phyloP scores from a whole-genome alignment of 2,888 invertebrate genomes.

The Disparrhopalites patrizii region DNA sequence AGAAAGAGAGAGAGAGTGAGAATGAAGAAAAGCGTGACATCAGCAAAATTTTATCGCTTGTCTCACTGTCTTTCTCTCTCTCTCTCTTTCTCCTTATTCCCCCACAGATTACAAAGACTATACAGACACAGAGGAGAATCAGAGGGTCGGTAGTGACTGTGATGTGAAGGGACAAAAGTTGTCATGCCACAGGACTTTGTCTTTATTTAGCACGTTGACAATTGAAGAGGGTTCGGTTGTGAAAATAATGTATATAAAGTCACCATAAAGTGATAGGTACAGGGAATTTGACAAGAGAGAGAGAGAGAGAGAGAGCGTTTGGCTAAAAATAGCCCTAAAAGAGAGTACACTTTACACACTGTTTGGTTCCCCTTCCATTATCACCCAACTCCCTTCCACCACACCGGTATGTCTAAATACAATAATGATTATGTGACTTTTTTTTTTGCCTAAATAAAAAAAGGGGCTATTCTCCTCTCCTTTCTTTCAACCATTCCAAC shows the following conservation, averaged over 20 bases:
- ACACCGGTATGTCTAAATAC: too few species aligned
- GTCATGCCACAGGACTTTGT: constrained; percentile 28
- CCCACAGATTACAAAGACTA: not conserved
- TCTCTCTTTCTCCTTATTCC: not conserved
- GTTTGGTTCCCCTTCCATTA: too few species aligned
- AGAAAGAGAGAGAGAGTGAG: constrained; percentile 3
- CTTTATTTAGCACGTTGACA: constrained; percentile 22
- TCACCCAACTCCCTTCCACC: constrained; percentile 15
- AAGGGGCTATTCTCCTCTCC: constrained; percentile 9
- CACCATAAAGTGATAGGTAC: too few species aligned
- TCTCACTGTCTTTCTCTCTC: not conserved
- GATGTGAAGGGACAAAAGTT: constrained; percentile 5
- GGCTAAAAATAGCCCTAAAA: constrained; percentile 20
- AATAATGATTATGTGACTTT: constrained; percentile 12
- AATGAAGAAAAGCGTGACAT: constrained; percentile 39
- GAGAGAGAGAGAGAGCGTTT: too few species aligned
- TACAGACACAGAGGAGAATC: not conserved
- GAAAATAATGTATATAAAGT: too few species aligned
- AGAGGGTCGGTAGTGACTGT: not conserved
- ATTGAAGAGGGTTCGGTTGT: too few species aligned
- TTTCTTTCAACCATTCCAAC: not conserved
- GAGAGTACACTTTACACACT: too few species aligned
- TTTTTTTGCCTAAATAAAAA: not conserved
- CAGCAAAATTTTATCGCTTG: constrained; percentile 45
- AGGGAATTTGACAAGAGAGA: too few species aligned